Conservation (phyloP, 2,888 invertebrate genomes). For the Pheosia tremula region DNA sequence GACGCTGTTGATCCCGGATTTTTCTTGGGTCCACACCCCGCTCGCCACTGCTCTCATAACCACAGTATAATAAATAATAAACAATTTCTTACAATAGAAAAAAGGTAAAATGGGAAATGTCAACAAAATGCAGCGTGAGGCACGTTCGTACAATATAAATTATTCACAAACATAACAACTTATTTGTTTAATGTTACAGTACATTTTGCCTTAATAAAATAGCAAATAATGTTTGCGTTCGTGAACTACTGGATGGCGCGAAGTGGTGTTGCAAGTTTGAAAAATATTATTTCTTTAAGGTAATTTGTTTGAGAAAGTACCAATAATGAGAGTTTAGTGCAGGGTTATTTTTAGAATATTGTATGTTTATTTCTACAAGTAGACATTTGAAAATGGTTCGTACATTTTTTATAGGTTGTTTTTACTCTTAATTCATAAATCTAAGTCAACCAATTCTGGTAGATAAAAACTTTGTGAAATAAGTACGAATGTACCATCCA, state of each 20-base stretch:
- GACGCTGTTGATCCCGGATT: neutral
- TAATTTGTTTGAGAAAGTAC: slow-evolving; percentile 56
- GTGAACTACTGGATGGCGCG: slow-evolving; percentile 37
- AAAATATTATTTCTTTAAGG: slow-evolving; percentile 58
- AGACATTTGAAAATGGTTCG: neutral
- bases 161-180: slow-evolving; percentile 1
- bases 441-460: too few species aligned
- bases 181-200: slow-evolving; percentile 2
- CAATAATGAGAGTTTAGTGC: slow-evolving; percentile 20
- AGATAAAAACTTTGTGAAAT: too few species aligned
- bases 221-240: slow-evolving; percentile 16
- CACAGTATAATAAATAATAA: slow-evolving; percentile 40
- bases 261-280: slow-evolving; percentile 44
- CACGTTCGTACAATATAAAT: slow-evolving; percentile 35
- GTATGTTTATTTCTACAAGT: neutral
- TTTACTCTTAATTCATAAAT: too few species aligned
- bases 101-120: slow-evolving; percentile 65
- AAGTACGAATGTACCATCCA: too few species aligned
- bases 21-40: neutral
- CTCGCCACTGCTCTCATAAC: slow-evolving; percentile 20
- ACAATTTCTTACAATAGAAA: slow-evolving; percentile 60
- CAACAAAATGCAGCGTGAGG: slow-evolving; percentile 53
- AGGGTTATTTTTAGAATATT: slow-evolving; percentile 17
- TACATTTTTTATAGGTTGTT: neutral
- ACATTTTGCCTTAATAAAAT: slow-evolving; percentile 11